Base-by-base conservation (phyloP, 2,888 invertebrate genomes). In the Lasiommata megera region DNA sequence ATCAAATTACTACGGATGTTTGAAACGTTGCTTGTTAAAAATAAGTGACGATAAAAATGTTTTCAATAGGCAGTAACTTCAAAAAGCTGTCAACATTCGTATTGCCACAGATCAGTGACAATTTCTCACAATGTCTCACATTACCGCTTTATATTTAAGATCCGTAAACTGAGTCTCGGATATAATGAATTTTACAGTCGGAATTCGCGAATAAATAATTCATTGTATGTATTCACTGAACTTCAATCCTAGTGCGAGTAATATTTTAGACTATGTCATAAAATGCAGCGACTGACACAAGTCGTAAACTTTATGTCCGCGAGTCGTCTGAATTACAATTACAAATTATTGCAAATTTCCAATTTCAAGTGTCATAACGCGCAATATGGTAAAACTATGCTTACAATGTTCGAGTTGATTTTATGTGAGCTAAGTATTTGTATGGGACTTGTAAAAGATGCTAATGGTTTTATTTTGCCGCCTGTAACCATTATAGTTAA, bases 311-410 rank as follows among this genome's bases (percentile, higher is more conserved):
- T 88, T 84, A 89, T 82, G 84, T 72, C 71, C 71, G 31, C 31
- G 78, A 74, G 75, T 74, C 77, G 74, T 78, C 84, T 81, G 86
- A 82, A 89, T 89, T 88, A 88, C 84, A 89, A 88, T 88, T 84
- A 88, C 88, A 88, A 88, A 88, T 88, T 84, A 86, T 82, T 84
- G 82, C 82, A 82, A 84, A 87, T 82, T 80, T 82, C 77, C 80
- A 80, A 76, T 73, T 67, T 67, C 60, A 69, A 79, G 74, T 76
- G 77, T 78, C 74, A 71, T 75, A 71, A 77, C 72, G 56, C 55
- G 55, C 70, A 69, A 75, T 76, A 77, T 74, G 73, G 67, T 70
- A 74, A 77, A 74, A 61, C 70, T 62, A 66, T 61, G 68, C 67
- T 70, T 79, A 80, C 80, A 80, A 79, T 77, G 78, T 82, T 70